These are phyloP conservation scores for Amblyornis subalaris DNA, from an alignment of 2,113 vertebrate genomes.

Conservation along the genomic window DNA sequence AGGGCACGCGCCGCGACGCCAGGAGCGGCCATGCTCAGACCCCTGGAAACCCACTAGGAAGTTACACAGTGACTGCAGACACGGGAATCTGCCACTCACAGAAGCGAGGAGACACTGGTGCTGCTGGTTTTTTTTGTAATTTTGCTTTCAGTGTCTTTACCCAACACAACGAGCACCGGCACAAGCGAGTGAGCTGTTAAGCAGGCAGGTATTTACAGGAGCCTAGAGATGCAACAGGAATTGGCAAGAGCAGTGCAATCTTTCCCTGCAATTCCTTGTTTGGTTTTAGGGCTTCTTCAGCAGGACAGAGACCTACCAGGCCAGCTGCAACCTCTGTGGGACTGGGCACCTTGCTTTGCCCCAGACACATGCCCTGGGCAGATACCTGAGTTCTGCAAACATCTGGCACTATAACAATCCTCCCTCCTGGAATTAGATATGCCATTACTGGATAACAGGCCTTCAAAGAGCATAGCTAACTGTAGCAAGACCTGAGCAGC, in stretches of 20 bases:
- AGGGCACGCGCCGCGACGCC: rapidly evolving
- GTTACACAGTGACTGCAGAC: neutral
- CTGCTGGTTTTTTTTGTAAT: neutral
- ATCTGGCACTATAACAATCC: neutral
- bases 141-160: neutral
- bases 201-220: neutral
- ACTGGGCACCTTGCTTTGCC: neutral
- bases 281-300: neutral
- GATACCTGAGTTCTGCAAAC: neutral
- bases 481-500: neutral
- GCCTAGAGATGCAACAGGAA: neutral
- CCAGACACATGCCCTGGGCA: rapidly evolving
- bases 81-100: neutral
- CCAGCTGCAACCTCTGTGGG: rapidly evolving
- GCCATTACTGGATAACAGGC: neutral
- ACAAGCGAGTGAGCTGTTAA: neutral
- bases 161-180: neutral
- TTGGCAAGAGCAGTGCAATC: neutral
- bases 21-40: neutral
- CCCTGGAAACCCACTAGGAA: neutral
- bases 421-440: neutral
- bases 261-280: neutral
- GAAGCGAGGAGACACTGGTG: neutral
- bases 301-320: neutral
- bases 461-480: neutral